phyloP scores from a whole-genome alignment of 2,888 invertebrate species.

The Cerceris rybyensis region DNA sequence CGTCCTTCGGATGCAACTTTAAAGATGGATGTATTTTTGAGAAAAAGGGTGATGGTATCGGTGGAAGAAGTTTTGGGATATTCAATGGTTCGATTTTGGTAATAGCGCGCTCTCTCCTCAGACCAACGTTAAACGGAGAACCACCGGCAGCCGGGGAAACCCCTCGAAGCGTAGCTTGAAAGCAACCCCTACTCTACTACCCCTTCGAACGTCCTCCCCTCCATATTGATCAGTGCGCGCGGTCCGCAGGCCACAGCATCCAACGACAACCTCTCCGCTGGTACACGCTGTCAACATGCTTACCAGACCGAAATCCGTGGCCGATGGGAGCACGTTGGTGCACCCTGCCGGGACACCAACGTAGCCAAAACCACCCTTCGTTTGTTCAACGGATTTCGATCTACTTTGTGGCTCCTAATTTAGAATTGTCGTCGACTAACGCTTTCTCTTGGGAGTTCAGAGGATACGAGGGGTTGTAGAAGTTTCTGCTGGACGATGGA shows the following conservation, averaged over 20 bases:
- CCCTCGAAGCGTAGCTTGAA: neutral
- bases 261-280: constrained; percentile 42
- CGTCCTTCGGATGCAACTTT: too few species aligned
- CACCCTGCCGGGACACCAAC: neutral
- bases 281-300: constrained; percentile 61
- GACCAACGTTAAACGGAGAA: neutral
- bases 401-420: too few species aligned
- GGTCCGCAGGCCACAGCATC: constrained; percentile 63
- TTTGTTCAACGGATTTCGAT: neutral
- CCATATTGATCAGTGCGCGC: constrained; percentile 75
- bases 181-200: neutral
- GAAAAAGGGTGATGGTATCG: too few species aligned
- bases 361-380: too few species aligned
- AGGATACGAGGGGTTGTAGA: too few species aligned
- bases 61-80: too few species aligned
- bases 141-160: neutral
- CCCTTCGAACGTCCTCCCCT: constrained; percentile 57
- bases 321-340: constrained; percentile 5
- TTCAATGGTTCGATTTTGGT: too few species aligned
- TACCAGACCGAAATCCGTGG: constrained; percentile 50
- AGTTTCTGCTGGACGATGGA: too few species aligned
- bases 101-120: too few species aligned
- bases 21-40: too few species aligned
- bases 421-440: too few species aligned
- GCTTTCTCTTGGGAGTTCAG: too few species aligned